Evolutionary conservation across 2,797 vertebrate genomes (phyloP).

Genomic region (Arctocebus calabarensis): DNA sequence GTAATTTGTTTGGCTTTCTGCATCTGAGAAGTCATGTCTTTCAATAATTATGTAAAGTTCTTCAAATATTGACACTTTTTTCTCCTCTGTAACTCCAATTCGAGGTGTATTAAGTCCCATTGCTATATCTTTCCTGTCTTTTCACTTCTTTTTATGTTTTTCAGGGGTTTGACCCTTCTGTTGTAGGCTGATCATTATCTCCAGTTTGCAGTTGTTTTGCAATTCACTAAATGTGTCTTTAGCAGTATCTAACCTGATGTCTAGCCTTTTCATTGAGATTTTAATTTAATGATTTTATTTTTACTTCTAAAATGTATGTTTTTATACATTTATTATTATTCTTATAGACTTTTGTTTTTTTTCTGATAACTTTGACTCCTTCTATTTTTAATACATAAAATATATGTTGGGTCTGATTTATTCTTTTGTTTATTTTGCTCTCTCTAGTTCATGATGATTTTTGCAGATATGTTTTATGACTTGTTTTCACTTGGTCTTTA

Average conservation of each 20-base stretch:
- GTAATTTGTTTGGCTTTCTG: background rate
- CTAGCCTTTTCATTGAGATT: background rate
- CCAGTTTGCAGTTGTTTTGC: background rate
- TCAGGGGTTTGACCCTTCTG: background rate
- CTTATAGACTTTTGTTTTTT: background rate
- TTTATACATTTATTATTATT: background rate
- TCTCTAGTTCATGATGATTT: background rate
- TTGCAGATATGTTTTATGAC: background rate
- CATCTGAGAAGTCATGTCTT: conserved; percentile 14
- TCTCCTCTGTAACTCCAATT: background rate
- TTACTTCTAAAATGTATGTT: conserved; percentile 27
- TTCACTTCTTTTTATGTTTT: conserved; percentile 18
- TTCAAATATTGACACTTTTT: background rate
- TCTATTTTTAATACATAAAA: background rate
- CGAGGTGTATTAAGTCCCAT: background rate
- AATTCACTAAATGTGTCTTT: background rate
- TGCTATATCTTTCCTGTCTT: background rate
- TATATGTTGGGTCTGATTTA: conserved; percentile 2
- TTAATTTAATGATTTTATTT: conserved; percentile 7
- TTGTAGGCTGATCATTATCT: background rate
- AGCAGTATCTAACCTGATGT: background rate
- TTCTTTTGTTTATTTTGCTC: background rate
- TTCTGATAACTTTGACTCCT: background rate
- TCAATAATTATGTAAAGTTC: conserved; percentile 24
- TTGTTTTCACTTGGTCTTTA: background rate